Percentiles rank a stretch among this genome's conserved stretches.
phyloP scores from a whole-genome alignment of 2,888 invertebrate species.

The Macrophya annulata region DNA sequence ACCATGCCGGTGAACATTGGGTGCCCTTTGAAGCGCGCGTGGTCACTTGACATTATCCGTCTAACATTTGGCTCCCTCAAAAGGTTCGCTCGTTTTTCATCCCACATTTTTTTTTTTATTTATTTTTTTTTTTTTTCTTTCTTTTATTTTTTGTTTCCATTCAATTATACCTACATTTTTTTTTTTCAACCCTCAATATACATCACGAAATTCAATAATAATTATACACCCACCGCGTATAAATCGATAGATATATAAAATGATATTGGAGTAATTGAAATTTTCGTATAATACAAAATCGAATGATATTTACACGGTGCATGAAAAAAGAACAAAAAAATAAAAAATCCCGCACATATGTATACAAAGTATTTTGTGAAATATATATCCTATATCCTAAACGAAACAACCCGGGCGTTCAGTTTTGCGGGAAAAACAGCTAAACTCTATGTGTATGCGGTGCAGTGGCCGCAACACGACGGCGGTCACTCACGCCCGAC shows the following conservation, averaged over 20 bases:
- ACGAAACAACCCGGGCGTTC: neutral
- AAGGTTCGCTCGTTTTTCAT: slow-evolving; percentile 34
- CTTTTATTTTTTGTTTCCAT: neutral
- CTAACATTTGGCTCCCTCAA: slow-evolving; percentile 43
- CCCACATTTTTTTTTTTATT: neutral
- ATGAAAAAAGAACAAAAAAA: neutral
- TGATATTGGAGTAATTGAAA: neutral
- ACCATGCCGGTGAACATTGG: slow-evolving; percentile 8
- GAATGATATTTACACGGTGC: too few species aligned
- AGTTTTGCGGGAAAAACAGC: neutral
- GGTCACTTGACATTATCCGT: slow-evolving; percentile 50
- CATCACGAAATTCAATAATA: neutral
- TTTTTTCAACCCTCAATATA: neutral
- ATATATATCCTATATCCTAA: neutral
- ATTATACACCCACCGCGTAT: neutral
- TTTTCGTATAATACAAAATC: neutral
- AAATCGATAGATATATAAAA: neutral
- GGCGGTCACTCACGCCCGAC: slow-evolving; percentile 11
- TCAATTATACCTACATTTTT: neutral
- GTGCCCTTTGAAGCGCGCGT: slow-evolving; percentile 50
- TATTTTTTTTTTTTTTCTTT: neutral
- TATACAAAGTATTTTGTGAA: neutral
- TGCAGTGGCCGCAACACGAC: neutral
- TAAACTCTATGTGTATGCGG: neutral
- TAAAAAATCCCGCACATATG: neutral